Evolutionary conservation across 2,888 invertebrate genomes (phyloP).

Genomic region (Andrena chrysosceles): DNA sequence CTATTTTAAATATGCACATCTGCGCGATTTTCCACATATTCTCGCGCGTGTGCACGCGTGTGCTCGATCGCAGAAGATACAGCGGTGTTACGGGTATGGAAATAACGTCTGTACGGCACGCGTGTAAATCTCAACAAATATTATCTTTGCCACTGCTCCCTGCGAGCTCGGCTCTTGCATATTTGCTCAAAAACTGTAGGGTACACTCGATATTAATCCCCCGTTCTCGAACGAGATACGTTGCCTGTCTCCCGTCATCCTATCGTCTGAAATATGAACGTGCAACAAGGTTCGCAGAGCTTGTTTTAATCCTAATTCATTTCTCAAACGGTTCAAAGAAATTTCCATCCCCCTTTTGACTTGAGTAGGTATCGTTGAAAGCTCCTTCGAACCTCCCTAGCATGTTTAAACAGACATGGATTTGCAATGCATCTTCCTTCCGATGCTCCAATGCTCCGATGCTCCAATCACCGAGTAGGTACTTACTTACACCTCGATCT

Average conservation of each 20-base stretch:
- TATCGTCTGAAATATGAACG: conserved; percentile 2
- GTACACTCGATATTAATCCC: conserved; percentile 55
- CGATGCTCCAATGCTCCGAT: not conserved
- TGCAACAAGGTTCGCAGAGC: not conserved
- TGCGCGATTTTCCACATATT: conserved; percentile 26
- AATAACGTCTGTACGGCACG: conserved; percentile 73
- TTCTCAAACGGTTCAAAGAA: not conserved
- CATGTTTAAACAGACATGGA: not conserved
- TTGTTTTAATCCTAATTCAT: not conserved
- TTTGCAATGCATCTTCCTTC: not conserved
- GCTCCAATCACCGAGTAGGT: no score
- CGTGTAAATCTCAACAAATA: conserved; percentile 78
- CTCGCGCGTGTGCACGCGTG: not conserved
- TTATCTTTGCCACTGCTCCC: conserved; percentile 71
- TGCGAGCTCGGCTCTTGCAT: conserved; percentile 53
- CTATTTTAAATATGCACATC: not conserved
- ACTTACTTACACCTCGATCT: not conserved
- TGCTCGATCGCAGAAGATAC: conserved; percentile 33
- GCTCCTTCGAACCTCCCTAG: not conserved
- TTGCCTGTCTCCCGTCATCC: not conserved
- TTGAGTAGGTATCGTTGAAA: not conserved
- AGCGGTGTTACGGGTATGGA: conserved; percentile 70
- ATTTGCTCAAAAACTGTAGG: conserved; percentile 65
- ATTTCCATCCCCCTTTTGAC: not conserved
- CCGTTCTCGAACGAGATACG: conserved; percentile 30